Evolutionary conservation across 2,797 vertebrate species (phyloP).

Genomic region (Lophotriccus pileatus): DNA sequence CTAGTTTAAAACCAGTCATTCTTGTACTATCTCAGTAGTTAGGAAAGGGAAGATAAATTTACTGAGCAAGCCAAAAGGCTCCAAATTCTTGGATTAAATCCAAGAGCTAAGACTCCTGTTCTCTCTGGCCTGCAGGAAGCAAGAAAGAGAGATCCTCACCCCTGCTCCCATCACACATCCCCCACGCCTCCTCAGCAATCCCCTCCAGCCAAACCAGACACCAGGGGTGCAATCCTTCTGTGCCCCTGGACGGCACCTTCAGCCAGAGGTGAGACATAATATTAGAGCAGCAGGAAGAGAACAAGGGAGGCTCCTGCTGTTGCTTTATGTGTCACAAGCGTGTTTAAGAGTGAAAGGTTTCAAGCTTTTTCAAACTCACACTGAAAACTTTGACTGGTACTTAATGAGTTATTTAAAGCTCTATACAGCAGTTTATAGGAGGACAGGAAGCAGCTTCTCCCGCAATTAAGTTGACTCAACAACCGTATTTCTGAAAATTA

Average conservation of each 20-base stretch:
- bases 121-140: not conserved
- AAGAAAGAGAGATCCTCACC: not conserved
- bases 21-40: not conserved
- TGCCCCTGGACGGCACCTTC: not conserved
- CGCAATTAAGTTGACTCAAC: slow-evolving; percentile 47
- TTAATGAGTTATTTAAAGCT: not conserved
- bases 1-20: not conserved
- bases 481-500: slow-evolving; percentile 20
- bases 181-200: not conserved
- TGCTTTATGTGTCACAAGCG: rapidly evolving
- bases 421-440: not conserved
- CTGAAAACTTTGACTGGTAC: not conserved
- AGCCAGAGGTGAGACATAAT: not conserved
- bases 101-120: not conserved
- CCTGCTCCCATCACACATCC: not conserved
- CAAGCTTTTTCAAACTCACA: not conserved
- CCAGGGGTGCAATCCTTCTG: not conserved
- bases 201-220: not conserved
- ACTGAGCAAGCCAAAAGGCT: not conserved
- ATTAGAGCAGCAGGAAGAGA: not conserved
- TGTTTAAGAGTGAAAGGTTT: not conserved
- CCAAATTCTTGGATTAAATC: not conserved
- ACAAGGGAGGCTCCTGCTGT: slow-evolving; percentile 3
- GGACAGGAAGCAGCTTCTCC: slow-evolving; percentile 44
- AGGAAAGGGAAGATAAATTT: not conserved